Evolutionary conservation across 2,113 vertebrate genomes (phyloP).

Genomic region (Rhombomys opimus): DNA sequence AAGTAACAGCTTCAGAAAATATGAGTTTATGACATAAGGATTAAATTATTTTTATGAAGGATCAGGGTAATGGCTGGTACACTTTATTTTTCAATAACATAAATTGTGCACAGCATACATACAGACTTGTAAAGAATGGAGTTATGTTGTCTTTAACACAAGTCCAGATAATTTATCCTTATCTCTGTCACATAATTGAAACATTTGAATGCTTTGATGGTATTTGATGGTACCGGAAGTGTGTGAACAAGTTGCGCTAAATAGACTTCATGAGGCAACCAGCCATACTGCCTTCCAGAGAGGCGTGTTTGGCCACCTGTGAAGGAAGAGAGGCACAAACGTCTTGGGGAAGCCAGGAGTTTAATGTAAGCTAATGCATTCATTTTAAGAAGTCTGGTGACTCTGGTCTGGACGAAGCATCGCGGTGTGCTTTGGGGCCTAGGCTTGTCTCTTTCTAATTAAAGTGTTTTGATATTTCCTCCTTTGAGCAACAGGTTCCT

Average conservation of each 20-base stretch:
- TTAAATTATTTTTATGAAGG: constrained; percentile 5
- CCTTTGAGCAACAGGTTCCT: neutral
- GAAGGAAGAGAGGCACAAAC: neutral
- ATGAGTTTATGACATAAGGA: neutral
- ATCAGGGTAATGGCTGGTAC: neutral
- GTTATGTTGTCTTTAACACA: neutral
- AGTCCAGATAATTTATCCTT: neutral
- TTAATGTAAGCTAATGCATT: neutral
- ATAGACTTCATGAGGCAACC: neutral
- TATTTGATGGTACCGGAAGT: neutral
- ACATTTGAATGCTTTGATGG: neutral
- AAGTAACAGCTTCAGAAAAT: neutral
- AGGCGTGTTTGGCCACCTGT: neutral
- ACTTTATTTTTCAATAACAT: neutral
- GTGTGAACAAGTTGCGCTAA: neutral
- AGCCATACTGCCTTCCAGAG: neutral
- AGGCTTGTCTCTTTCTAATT: neutral
- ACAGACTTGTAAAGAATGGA: neutral
- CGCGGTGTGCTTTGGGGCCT: neutral
- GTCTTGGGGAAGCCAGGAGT: neutral
- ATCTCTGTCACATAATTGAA: neutral
- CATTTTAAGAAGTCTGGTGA: neutral
- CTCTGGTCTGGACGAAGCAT: neutral
- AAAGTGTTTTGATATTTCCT: neutral
- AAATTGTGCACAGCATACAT: neutral